phyloP scores from a whole-genome alignment of 2,888 invertebrate genomes.

The Drosophila parthenogenetica region DNA sequence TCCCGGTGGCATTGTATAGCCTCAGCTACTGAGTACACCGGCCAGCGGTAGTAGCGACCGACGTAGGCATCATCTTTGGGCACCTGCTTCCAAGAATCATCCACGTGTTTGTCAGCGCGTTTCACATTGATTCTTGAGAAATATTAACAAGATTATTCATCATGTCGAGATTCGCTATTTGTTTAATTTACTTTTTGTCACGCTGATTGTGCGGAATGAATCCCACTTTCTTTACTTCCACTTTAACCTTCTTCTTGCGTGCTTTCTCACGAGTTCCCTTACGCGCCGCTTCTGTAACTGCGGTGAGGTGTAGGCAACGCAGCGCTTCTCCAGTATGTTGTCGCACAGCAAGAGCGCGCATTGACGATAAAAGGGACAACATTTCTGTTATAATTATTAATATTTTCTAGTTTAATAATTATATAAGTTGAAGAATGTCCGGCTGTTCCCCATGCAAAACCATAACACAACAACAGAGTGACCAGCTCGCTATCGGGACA shows the following conservation, averaged over 20 bases:
- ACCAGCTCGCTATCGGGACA: conserved; percentile 11
- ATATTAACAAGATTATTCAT: background rate
- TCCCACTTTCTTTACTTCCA: conserved; percentile 90
- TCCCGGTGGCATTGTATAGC: conserved; percentile 92
- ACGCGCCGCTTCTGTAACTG: conserved; percentile 90
- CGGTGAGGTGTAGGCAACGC: conserved; percentile 86
- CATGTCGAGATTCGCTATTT: background rate
- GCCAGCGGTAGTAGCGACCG: conserved; percentile 86
- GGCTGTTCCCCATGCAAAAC: conserved; percentile 40
- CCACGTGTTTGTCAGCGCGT: conserved; percentile 86
- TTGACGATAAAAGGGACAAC: conserved; percentile 70
- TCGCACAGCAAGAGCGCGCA: conserved; percentile 65
- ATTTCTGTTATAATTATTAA: conserved; percentile 55
- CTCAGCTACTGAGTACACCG: conserved; percentile 89
- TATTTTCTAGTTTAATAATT: conserved; percentile 32
- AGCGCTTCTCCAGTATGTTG: conserved; percentile 68
- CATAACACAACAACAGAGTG: conserved; percentile 42
- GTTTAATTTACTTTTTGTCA: conserved; percentile 86
- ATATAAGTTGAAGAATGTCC: conserved; percentile 44
- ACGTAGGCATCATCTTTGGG: conserved; percentile 89
- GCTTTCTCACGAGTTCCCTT: conserved; percentile 93
- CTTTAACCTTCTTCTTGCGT: conserved; percentile 91
- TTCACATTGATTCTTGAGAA: conserved; percentile 84
- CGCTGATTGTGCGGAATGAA: conserved; percentile 90
- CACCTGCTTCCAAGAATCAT: conserved; percentile 87